phyloP scores from a whole-genome alignment of 2,113 vertebrate species.

The Prietella phreatophila region DNA sequence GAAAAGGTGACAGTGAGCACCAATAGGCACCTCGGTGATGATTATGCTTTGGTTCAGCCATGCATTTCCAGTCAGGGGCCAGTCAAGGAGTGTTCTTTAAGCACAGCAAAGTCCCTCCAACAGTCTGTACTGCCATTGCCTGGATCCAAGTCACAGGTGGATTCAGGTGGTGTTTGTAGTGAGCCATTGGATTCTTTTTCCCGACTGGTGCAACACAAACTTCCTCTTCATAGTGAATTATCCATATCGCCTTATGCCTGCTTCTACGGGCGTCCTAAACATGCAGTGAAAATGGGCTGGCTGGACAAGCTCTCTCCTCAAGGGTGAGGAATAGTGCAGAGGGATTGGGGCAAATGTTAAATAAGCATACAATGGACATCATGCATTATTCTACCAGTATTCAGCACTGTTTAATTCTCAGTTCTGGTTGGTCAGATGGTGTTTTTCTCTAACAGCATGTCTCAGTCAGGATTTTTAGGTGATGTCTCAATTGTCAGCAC shows the following conservation, averaged over 20 bases:
- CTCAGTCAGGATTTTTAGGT: background rate
- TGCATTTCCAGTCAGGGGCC: conserved; percentile 60
- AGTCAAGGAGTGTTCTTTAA: conserved; percentile 56
- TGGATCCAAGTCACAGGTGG: conserved; percentile 31
- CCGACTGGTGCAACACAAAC: conserved; percentile 11
- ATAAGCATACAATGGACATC: background rate
- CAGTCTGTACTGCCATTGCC: conserved; percentile 18
- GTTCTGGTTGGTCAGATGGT: background rate
- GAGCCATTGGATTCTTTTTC: conserved; percentile 44
- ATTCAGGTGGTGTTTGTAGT: conserved; percentile 66
- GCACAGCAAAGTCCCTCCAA: conserved; percentile 35
- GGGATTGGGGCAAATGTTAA: background rate
- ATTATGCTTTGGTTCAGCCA: conserved; percentile 81
- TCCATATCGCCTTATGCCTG: conserved; percentile 92
- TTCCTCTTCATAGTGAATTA: conserved; percentile 50
- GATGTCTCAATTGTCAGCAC: background rate
- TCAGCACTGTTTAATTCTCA: background rate
- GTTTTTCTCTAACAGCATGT: background rate
- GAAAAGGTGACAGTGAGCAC: background rate
- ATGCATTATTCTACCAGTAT: background rate
- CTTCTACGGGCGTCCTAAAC: conserved; percentile 79
- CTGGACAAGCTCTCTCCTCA: conserved; percentile 95
- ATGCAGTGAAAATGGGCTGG: conserved; percentile 83
- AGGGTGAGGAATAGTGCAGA: conserved; percentile 70
- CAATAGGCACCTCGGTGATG: conserved; percentile 50